Base-by-base conservation (phyloP, 2,113 vertebrate genomes). In the Chlamydotis undulata region DNA sequence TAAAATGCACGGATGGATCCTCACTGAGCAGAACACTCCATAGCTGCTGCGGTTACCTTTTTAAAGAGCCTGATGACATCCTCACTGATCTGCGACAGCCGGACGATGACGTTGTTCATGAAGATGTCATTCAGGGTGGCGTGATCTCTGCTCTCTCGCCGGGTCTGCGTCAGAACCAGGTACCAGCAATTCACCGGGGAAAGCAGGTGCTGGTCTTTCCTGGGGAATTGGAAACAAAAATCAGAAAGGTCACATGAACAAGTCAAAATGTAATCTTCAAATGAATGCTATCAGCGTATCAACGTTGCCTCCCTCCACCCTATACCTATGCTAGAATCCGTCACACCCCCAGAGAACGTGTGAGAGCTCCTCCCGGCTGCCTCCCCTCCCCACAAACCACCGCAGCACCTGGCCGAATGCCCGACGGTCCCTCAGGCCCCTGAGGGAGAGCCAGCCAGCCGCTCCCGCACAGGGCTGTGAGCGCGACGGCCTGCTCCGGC, bases 171-270 rank as follows among this genome's bases (percentile, higher is more conserved):
- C 97, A 99, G 96, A 18, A 99, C 98, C 98, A 99, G 97, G 97
- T 99, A 99, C 99, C 99, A 99, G 97, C 99, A 99, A 98, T 99
- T 99, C 88, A 99, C 99, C 0, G 99, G 99, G 9, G 99, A 99
- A 39, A 99, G 97, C 3, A 99, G 98, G 93, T 99, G 99, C 89
- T 99, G 99, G 94, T 99, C 99, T 94, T 99, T 99, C 97, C 99
- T 99, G 94, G 35, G 97, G 92, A 70, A 59, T 88, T 29, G 87
- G 19, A 21, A 21, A 29, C 29, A 43, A 9, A 10, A 39, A 19
- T 6, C 12, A 4, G 17, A 69, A 57, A 31, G 31, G 31, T n/a
- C 83, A 69, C 47, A 16, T 5, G 86, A 75, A 53, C 22, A 26
- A 2, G 1, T 67, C n/a, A 14, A 41, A 61, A 31, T 1, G 23